phyloP scores from a whole-genome alignment of 1,140 invertebrate genomes.

The Caerostris extrusa region DNA sequence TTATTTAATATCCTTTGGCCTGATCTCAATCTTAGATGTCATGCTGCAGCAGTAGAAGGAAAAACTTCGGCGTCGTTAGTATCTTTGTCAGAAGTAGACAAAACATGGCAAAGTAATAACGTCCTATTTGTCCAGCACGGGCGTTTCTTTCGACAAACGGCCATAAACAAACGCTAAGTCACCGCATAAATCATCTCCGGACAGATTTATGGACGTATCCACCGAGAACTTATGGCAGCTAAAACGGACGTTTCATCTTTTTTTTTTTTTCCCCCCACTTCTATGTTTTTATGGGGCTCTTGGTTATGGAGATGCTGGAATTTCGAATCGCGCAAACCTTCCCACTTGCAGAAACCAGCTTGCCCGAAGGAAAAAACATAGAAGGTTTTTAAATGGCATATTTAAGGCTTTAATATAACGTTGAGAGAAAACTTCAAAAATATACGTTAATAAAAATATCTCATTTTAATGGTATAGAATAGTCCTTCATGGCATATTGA shows the following conservation, averaged over 20 bases:
- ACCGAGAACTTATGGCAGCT: constrained; percentile 37
- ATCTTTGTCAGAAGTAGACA: constrained; percentile 42
- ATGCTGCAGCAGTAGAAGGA: background rate
- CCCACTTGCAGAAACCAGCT: background rate
- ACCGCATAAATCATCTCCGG: constrained; percentile 46
- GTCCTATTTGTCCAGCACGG: constrained; percentile 61
- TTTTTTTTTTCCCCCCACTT: background rate
- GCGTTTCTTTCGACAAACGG: constrained; percentile 38
- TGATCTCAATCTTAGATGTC: constrained; percentile 10
- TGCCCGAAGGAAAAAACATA: background rate
- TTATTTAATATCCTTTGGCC: background rate
- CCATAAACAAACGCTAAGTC: constrained; percentile 64
- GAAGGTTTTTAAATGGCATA: background rate
- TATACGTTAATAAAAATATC: background rate
- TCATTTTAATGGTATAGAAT: background rate
- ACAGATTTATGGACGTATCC: constrained; percentile 60
- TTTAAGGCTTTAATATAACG: constrained; percentile 1
- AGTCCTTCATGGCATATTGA: too few species aligned
- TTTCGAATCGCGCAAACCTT: background rate
- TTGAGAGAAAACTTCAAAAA: constrained; percentile 5
- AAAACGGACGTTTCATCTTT: constrained; percentile 44
- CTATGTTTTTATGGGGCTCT: constrained; percentile 26
- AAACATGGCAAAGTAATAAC: constrained; percentile 61
- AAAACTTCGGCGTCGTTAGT: constrained; percentile 9
- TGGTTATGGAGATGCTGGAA: constrained; percentile 27